These are phyloP conservation scores for Oscheius sp. DNA, from an alignment of 2,888 invertebrate genomes.

Conservation along the genomic window DNA sequence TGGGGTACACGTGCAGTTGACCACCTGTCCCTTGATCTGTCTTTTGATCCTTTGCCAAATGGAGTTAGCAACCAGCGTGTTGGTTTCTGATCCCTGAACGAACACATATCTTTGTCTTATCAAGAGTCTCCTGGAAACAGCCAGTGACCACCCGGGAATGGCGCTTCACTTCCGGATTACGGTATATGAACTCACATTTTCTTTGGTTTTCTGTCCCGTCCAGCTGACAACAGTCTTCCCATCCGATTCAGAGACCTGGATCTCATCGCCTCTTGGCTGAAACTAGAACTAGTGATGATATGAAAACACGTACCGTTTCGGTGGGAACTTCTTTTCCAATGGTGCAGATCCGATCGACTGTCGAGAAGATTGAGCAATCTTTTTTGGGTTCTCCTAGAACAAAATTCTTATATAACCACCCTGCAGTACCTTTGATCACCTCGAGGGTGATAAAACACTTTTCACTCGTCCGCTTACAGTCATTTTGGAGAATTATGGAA, in stretches of 20 bases:
- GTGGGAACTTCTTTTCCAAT: not conserved
- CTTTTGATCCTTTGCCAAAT: conserved; percentile 25
- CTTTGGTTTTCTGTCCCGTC: conserved; percentile 30
- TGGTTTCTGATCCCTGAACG: conserved; percentile 16
- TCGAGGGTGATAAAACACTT: conserved; percentile 33
- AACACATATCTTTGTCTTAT: too few species aligned
- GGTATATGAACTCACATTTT: not conserved
- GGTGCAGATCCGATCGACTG: conserved; percentile 20
- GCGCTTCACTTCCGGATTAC: too few species aligned
- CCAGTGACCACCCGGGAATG: not conserved
- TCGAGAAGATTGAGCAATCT: conserved; percentile 29
- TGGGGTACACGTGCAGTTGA: conserved; percentile 29
- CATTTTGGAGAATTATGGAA: conserved; percentile 35
- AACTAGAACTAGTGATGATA: not conserved
- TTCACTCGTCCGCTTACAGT: conserved; percentile 33
- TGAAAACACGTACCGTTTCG: not conserved
- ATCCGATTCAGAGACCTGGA: conserved; percentile 20
- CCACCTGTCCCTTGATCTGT: conserved; percentile 22
- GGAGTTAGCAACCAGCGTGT: conserved; percentile 9
- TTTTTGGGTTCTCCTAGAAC: conserved; percentile 23
- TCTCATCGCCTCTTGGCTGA: conserved; percentile 18
- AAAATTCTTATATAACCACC: not conserved
- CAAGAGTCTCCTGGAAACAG: not conserved
- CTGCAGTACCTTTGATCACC: conserved; percentile 27
- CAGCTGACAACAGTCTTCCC: conserved; percentile 23